phyloP scores from a whole-genome alignment of 2,888 invertebrate species.

The Crioceris asparagi region DNA sequence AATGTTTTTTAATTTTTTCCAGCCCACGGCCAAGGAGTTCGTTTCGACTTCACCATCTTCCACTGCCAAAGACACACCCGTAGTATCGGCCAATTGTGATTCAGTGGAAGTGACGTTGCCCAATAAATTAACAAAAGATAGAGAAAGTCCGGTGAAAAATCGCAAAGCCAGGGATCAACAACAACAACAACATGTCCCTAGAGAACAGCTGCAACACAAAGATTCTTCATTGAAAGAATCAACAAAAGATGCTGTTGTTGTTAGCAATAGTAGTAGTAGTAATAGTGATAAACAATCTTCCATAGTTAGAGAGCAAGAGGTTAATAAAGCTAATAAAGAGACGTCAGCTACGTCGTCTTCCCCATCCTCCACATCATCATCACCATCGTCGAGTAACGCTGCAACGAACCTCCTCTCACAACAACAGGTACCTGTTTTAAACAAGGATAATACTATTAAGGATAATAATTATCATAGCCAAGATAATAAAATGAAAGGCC shows the following conservation, averaged over 20 bases:
- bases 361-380: neutral
- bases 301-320: conserved; percentile 19
- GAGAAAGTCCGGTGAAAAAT: conserved; percentile 35
- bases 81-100: conserved; percentile 61
- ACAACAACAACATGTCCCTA: conserved; percentile 12
- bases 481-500: conserved; percentile 11
- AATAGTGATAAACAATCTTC: conserved; percentile 22
- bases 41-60: conserved; percentile 26
- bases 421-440: conserved; percentile 9
- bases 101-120: conserved; percentile 52
- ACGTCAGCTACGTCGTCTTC: neutral
- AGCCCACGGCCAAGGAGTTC: conserved; percentile 38
- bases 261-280: neutral
- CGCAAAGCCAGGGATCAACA: conserved; percentile 27
- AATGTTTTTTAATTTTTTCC: too few species aligned
- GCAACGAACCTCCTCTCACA: conserved; percentile 11
- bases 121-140: conserved; percentile 34
- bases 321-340: conserved; percentile 1
- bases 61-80: conserved; percentile 41
- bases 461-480: conserved; percentile 3
- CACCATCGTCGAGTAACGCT: conserved; percentile 1
- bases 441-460: conserved; percentile 3
- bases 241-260: conserved; percentile 6
- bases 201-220: too few species aligned
- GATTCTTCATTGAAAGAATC: too few species aligned